Evolutionary conservation across 1,140 invertebrate species (phyloP).

Genomic region (Bombus turneri): DNA sequence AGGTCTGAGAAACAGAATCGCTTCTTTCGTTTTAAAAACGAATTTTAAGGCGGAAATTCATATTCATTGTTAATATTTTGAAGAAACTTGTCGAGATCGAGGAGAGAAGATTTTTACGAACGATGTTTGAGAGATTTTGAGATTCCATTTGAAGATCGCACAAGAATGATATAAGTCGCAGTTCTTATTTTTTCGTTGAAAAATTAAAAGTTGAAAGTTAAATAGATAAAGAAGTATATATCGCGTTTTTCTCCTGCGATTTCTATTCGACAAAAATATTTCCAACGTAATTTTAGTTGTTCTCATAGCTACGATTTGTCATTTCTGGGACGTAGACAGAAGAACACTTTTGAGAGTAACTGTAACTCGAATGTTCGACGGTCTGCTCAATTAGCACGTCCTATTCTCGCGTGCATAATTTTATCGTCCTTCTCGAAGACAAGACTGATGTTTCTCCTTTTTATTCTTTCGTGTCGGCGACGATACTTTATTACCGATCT

Average conservation of each 20-base stretch:
- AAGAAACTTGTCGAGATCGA: too few relatives aligned
- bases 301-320: not conserved
- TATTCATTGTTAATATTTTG: not conserved
- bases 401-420: slow-evolving; percentile 1
- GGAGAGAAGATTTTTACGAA: not conserved
- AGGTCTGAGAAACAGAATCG: not conserved
- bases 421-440: not conserved
- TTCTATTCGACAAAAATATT: too few relatives aligned
- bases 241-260: too few relatives aligned
- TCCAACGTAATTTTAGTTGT: too few relatives aligned
- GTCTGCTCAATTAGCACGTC: slow-evolving; percentile 26
- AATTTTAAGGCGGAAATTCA: not conserved
- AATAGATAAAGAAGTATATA: too few relatives aligned
- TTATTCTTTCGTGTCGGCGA: not conserved
- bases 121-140: too few relatives aligned
- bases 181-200: too few relatives aligned
- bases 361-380: slow-evolving; percentile 17
- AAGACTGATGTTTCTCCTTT: not conserved
- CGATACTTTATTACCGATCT: not conserved
- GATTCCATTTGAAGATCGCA: too few relatives aligned
- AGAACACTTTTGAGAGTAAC: slow-evolving; percentile 9
- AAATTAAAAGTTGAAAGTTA: too few relatives aligned
- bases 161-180: too few relatives aligned
- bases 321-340: not conserved
- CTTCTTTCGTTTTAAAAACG: too few relatives aligned